Conservation (phyloP, 2,113 vertebrate genomes). For the Cyphomyrus plagiostoma region DNA sequence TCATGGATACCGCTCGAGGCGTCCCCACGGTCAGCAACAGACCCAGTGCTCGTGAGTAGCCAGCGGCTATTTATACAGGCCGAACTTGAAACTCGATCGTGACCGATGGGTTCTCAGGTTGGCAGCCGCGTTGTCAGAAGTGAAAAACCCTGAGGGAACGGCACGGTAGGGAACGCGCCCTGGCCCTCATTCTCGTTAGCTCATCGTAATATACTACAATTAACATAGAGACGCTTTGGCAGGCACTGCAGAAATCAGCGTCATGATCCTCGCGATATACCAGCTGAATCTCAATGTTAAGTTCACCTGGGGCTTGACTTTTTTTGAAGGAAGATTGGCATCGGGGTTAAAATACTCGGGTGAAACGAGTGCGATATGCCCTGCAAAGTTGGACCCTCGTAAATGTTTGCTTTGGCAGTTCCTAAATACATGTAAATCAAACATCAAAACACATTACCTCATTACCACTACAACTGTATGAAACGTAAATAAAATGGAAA, state of each 20-base stretch:
- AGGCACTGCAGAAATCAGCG: background rate
- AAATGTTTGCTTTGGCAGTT: background rate
- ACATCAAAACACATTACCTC: background rate
- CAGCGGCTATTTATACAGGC: slow-evolving; percentile 31
- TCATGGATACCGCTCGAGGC: background rate
- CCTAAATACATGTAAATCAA: background rate
- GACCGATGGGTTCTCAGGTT: slow-evolving; percentile 32
- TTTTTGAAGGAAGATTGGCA: no score
- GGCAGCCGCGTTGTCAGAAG: background rate
- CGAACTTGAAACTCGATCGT: slow-evolving; percentile 42
- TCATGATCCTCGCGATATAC: background rate
- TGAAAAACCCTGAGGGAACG: background rate
- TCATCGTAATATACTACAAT: background rate
- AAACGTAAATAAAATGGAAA: background rate
- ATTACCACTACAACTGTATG: background rate
- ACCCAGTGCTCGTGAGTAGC: background rate
- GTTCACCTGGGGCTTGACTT: no score
- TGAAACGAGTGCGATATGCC: background rate
- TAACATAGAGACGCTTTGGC: background rate
- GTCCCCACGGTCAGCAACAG: background rate
- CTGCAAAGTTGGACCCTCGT: background rate
- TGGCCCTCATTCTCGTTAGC: background rate
- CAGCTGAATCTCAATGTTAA: background rate
- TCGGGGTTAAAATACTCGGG: no score
- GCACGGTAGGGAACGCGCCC: background rate